phyloP scores from a whole-genome alignment of 2,888 invertebrate species.

The Caenorhabditis sinica region DNA sequence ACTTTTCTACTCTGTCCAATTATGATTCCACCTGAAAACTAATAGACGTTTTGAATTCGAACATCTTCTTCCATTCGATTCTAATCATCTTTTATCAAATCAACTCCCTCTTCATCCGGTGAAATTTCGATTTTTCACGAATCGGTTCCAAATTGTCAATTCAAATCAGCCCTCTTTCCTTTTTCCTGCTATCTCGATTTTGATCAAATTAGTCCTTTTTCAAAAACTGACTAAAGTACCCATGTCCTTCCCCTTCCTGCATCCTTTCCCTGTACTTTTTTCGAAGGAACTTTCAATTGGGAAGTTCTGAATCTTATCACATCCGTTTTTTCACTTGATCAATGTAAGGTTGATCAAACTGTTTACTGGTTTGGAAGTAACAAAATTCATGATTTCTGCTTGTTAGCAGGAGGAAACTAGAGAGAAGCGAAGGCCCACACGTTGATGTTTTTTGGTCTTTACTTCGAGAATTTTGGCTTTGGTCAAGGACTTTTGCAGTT shows the following conservation, averaged over 20 bases:
- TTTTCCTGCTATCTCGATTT: conserved; percentile 2
- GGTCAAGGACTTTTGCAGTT: conserved; percentile 50
- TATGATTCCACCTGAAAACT: neutral
- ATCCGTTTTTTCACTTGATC: conserved; percentile 1
- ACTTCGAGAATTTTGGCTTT: neutral
- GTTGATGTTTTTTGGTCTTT: conserved; percentile 37
- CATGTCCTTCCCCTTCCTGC: neutral
- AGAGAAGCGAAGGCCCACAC: conserved; percentile 19
- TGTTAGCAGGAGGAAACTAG: conserved; percentile 28
- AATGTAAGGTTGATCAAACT: conserved; percentile 15
- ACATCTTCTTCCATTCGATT: neutral
- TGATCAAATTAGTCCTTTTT: conserved; percentile 33
- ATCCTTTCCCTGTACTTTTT: neutral
- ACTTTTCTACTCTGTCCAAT: neutral
- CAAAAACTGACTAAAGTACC: conserved; percentile 10
- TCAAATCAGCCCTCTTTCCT: neutral
- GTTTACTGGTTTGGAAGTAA: neutral
- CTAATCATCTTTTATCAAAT: neutral
- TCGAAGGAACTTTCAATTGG: neutral
- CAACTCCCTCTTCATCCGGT: neutral
- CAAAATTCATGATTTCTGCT: conserved; percentile 30
- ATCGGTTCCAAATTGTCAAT: conserved; percentile 11
- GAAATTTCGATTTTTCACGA: conserved; percentile 4
- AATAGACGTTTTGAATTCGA: neutral
- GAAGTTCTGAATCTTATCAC: too few species aligned